Base-by-base conservation (phyloP, 2,888 invertebrate species). In the Pollenia angustigena region DNA sequence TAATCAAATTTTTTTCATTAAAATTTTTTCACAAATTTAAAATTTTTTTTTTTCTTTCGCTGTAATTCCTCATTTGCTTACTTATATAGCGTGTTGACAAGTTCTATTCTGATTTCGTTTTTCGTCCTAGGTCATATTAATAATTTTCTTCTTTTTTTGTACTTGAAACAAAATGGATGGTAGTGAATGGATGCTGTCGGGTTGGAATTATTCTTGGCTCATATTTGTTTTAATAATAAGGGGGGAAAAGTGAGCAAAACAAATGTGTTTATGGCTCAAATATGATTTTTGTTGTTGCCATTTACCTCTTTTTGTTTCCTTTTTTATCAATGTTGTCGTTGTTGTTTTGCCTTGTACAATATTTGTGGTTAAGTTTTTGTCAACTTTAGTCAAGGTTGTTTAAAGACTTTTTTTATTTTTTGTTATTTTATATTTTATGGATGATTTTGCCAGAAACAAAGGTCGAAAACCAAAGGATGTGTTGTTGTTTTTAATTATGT, bases 381-480 rank as follows among this genome's bases (percentile, higher is more conserved):
- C 62, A 80, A 64, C 52, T 71, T 62, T 64, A 52, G 62, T 64
- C 80, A 81, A 81, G 80, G 80, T 81, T 81, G 72, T 58, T 42
- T 62, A 1, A 69, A 42, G 2, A 32, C 3, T 48, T 66, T 66
- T 9, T 23, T n/a, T n/a, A n/a, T n/a, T n/a, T n/a, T 44, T 64
- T 46, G 4, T 23, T 23, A 23, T 23, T 23, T 23, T 69, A 12
- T 10, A 23, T 2, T 1, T 69, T 32, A 32, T 32, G 32, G 32
- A 32, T 32, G 6, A 32, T 32, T 32, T 32, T 32, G 32, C 32
- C 32, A 32, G 32, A 32, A 32, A 32, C 32, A 6, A 0, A 32
- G 32, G 32, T 32, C 32, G 32, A 32, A 6, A 32, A 32, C 32
- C 6, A 32, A 32, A 32, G 32, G 32, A 4, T 32, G 32, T 32